Evolutionary conservation across 2,888 invertebrate species (phyloP), one percentile per base, ranked within the genome.

Genomic region (Boloria euphrosyne): DNA sequence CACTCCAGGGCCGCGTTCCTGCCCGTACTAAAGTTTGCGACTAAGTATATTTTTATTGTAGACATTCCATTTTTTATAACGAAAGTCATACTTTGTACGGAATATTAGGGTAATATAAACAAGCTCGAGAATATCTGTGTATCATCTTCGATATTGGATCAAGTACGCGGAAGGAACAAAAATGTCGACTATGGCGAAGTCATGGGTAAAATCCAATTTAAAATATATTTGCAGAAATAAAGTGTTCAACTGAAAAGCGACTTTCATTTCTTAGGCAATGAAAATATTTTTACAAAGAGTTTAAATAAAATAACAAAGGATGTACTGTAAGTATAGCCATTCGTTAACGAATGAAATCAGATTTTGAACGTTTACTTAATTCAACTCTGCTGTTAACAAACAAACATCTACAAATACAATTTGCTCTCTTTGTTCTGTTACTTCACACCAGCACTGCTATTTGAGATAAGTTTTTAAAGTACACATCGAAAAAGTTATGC

Each of bases 321-420:
- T 61, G 50, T 46, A 52, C 55, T 17, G 51, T 66, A 66, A 69
- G 69, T 57, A 63, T 62, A 62, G 63, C 52, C 53, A 62, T 67
- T 67, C 67, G 66, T 69, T 69, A 69, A 69, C 64, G 66, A 69
- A 69, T 59, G 49, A 69, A 67, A 69, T 69, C 69, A 64, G 57
- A 67, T 69, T 69, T 66, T 46, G 31, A 52, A 60, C 66, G 69
- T 69, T 69, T 69, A 67, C 67, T 69, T 69, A 69, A 69, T 66
- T 57, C 69, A 58, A 61, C 66, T 69, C 67, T 54, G 62, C 64
- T 58, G 44, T 62, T 64, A 64, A 64, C 66, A 69, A 62, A 66
- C 68, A 59, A 64, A 67, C 67, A 62, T 61, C 66, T 60, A 66
- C 59, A 52, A 68, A 59, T 59, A 66, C 66, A 58, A 64, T 66